Conservation (phyloP, 2,888 invertebrate genomes). For the Matsumyia berberina region DNA sequence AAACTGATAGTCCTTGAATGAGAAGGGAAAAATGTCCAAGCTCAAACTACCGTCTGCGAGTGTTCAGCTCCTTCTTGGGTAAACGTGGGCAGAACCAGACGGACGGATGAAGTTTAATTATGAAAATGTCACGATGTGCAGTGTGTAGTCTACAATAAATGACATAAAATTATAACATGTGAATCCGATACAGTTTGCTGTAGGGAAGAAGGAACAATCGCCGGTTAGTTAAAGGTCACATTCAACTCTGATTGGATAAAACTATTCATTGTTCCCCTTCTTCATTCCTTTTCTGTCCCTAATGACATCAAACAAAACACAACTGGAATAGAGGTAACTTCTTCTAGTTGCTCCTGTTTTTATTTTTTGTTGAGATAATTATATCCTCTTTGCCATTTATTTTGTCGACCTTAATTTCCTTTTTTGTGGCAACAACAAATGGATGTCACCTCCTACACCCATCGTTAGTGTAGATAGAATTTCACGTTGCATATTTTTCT, state of each 20-base stretch:
- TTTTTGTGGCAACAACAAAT: constrained; percentile 15
- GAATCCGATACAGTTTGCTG: too few relatives aligned
- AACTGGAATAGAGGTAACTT: constrained; percentile 5
- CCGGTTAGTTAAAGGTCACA: too few relatives aligned
- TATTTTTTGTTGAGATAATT: constrained; percentile 31
- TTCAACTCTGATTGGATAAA: too few relatives aligned
- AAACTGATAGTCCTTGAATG: background rate
- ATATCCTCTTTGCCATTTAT: constrained; percentile 23
- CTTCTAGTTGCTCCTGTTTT: background rate
- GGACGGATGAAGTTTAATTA: too few relatives aligned
- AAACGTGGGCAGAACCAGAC: too few relatives aligned
- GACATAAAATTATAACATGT: too few relatives aligned
- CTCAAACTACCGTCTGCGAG: too few relatives aligned
- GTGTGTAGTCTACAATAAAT: too few relatives aligned
- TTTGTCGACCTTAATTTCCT: constrained; percentile 29
- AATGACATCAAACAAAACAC: constrained; percentile 19
- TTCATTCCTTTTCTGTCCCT: constrained; percentile 5
- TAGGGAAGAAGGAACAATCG: too few relatives aligned
- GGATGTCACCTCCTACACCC: background rate
- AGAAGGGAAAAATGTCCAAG: background rate
- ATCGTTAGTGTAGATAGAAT: background rate
- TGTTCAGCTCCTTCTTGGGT: too few relatives aligned
- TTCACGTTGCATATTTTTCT: background rate
- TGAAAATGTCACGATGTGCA: too few relatives aligned
- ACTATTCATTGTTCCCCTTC: background rate